Evolutionary conservation across 2,797 vertebrate species (phyloP), one percentile per base, ranked within the genome.

Genomic region (Lagocephalus sceleratus): DNA sequence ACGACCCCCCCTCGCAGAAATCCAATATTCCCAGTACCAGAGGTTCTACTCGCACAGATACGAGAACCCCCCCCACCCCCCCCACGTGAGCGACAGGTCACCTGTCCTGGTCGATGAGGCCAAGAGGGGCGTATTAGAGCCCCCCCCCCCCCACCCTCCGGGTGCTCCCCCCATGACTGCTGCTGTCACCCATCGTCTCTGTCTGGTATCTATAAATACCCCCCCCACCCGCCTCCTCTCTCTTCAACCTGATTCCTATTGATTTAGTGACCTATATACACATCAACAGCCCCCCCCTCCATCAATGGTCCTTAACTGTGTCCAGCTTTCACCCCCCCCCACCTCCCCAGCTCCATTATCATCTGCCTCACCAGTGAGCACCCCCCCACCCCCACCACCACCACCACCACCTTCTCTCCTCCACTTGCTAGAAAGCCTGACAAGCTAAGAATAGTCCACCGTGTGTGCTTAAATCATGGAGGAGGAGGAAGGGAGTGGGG

Each of bases 261-360:
- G 89, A 92, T 92, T 91, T 89, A 86, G 81, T 90, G 88, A 88
- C 90, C 90, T 89, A 92, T 89, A 89, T 91, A 88, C 85, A 85
- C 86, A 86, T 83, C 80, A 84, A 54, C 85, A 73, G 79, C 68
- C 63, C 75, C 75, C 68, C 66, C 63, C 68, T 64, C 65, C 42
- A 57, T 78, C 58, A 41, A 81, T 78, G 72, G 60, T 68, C 81
- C 74, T 68, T 54, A 56, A 62, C 77, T 66, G 68, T 85, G 83
- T 81, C 73, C 78, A 71, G 66, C 60, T 75, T 62, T 68, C 63
- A 35, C 73, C 60, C 62, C 59, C 54, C 48, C 55, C 68, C 40
- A 50, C 71, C 75, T 61, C 61, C 47, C 55, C 68, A 40, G 57
- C 68, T 76, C 62, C 63, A 53, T 78, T 60, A 60, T 59, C 63